These are phyloP conservation scores for Lipophrys pholis DNA, from an alignment of 2,113 vertebrate species.

Conservation along the genomic window DNA sequence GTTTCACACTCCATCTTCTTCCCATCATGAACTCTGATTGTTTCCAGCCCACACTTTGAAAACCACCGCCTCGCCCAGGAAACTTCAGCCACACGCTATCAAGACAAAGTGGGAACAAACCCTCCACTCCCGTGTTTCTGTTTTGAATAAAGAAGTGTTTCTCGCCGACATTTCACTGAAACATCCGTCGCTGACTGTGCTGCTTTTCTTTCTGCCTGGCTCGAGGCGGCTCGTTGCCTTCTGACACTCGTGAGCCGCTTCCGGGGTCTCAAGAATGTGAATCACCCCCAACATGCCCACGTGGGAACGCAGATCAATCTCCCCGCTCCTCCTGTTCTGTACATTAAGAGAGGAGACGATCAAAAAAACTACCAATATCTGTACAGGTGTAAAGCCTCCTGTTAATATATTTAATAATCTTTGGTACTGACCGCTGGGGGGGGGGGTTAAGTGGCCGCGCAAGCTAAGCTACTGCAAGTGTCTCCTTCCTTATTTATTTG, in stretches of 20 bases:
- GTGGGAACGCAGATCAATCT: slow-evolving; percentile 34
- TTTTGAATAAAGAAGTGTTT: slow-evolving; percentile 1
- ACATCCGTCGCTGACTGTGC: slow-evolving; percentile 49
- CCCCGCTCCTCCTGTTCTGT: slow-evolving; percentile 43
- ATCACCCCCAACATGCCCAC: slow-evolving; percentile 1
- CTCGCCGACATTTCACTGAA: slow-evolving; percentile 38
- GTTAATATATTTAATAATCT: slow-evolving; percentile 76
- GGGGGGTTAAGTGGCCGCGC: slow-evolving; percentile 57
- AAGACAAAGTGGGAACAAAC: neutral
- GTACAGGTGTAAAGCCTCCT: slow-evolving; percentile 74
- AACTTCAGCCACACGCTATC: neutral
- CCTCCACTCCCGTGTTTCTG: neutral
- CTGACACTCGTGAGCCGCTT: slow-evolving; percentile 62
- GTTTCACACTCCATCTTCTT: too few species aligned
- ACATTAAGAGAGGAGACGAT: slow-evolving; percentile 22
- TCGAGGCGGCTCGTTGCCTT: slow-evolving; percentile 73
- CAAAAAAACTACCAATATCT: slow-evolving; percentile 67
- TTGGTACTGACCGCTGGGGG: slow-evolving; percentile 46
- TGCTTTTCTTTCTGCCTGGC: slow-evolving; percentile 64
- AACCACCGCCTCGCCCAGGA: too few species aligned
- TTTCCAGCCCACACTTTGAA: too few species aligned
- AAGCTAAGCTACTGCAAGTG: slow-evolving; percentile 77
- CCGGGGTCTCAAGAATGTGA: slow-evolving; percentile 67
- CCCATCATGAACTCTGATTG: too few species aligned
- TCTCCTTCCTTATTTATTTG: slow-evolving; percentile 88